Conservation (phyloP, 1,140 invertebrate genomes). For the Papilio helenus region DNA sequence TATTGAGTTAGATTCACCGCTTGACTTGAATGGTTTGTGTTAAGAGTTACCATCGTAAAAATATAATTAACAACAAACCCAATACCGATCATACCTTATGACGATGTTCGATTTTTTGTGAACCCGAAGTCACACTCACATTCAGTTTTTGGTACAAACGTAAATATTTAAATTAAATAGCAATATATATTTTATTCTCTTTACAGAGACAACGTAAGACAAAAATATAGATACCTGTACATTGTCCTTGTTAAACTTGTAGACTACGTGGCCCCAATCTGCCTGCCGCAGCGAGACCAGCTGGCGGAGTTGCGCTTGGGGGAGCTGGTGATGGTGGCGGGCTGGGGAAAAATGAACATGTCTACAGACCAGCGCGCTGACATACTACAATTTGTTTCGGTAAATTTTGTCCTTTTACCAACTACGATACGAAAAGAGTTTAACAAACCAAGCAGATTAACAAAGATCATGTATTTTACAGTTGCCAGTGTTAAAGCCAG, state of each 20-base stretch:
- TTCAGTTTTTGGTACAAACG: no score
- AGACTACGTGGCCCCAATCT: conserved; percentile 82
- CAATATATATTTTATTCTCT: no score
- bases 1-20: conserved; percentile 82
- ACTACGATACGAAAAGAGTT: background rate
- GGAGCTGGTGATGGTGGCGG: conserved; percentile 78
- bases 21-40: conserved; percentile 80
- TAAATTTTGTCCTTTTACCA: conserved; percentile 49
- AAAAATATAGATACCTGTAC: background rate
- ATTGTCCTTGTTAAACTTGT: conserved; percentile 32
- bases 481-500: conserved; percentile 74
- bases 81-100: no score
- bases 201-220: background rate
- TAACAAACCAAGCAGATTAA: background rate
- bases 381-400: conserved; percentile 78
- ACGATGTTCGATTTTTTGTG: no score
- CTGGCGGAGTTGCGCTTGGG: conserved; percentile 51
- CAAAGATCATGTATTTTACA: conserved; percentile 50
- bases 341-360: conserved; percentile 82
- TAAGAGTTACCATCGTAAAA: background rate
- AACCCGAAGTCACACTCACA: no score
- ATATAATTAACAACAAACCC: no score
- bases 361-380: conserved; percentile 67
- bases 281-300: conserved; percentile 65
- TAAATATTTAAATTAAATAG: no score